Evolutionary conservation across 2,888 invertebrate genomes (phyloP), one percentile per base, ranked within the genome.

Genomic region (Drosophila niveifrons): DNA sequence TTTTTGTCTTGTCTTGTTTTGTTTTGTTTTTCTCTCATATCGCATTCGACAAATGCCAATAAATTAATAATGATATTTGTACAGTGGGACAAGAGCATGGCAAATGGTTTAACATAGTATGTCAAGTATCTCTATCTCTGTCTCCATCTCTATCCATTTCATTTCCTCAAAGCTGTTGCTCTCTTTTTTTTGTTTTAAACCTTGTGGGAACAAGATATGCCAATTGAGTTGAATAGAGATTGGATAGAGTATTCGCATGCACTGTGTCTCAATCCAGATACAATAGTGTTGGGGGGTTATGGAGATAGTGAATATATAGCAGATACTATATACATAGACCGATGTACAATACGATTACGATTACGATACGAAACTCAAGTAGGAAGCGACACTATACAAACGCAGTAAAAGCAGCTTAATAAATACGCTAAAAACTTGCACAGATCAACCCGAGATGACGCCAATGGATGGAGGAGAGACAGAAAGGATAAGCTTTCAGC

Each of bases 61-160:
- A 64, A 74, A 66, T 52, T 57, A 66, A 56, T 57, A 50, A 56
- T 66, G 61, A 48, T 66, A 65, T 80, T 80, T 80, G 85, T 80
- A 80, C 85, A 82, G 66, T 67, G 68, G 66, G 52, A 66, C 58
- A 58, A 66, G 50, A 47, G 62, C 66, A 56, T 43, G 57, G 23
- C 51, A 48, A 41, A 28, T 17, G 13, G 34, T 18, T 46, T 39
- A 44, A 66, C 18, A 36, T 34, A n/a, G 31, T 36, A n/a, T n/a
- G n/a, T n/a, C 36, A n/a, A n/a, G n/a, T 23, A 23, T 23, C 23
- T 15, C 15, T 8, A 41, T 15, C 39, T 8, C 41, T 53, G 23
- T 23, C 23, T 23, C 23, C 23, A 47, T 44, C 28, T 34, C 50
- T 18, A n/a, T 36, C 46, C n/a, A 11, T 29, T 18, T 39, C 18